phyloP scores from a whole-genome alignment of 1,140 invertebrate species.

The Calliphora vicina region DNA sequence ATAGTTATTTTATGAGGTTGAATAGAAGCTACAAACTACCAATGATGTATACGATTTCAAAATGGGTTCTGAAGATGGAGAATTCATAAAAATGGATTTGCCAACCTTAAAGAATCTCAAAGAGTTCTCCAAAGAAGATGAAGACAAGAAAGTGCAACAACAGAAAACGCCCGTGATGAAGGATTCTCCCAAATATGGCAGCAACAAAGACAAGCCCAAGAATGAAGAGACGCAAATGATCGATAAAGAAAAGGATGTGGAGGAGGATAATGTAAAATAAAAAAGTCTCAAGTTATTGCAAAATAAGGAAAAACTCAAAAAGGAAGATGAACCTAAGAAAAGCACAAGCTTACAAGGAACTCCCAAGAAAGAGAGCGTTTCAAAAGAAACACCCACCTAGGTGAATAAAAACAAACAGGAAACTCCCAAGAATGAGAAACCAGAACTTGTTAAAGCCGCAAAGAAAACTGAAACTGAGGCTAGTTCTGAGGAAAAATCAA shows the following conservation, averaged over 20 bases:
- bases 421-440: background rate
- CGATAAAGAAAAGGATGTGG: background rate
- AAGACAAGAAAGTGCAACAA: background rate
- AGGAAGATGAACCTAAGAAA: background rate
- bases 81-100: constrained; percentile 60
- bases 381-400: background rate
- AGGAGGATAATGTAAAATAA: background rate
- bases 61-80: constrained; percentile 58
- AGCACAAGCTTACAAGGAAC: background rate
- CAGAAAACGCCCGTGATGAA: background rate
- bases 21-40: background rate
- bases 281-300: background rate
- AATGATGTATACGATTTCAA: constrained; percentile 61
- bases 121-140: constrained; percentile 58
- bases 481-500: background rate
- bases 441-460: background rate
- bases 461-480: too few species aligned
- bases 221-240: background rate
- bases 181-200: background rate
- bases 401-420: background rate
- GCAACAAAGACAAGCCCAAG: background rate
- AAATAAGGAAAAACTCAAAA: background rate
- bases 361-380: background rate
- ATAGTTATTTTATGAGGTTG: too few species aligned
- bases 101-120: constrained; percentile 54